These are phyloP conservation scores for Dreissena polymorpha DNA, from an alignment of 1,140 invertebrate species.

Conservation along the genomic window DNA sequence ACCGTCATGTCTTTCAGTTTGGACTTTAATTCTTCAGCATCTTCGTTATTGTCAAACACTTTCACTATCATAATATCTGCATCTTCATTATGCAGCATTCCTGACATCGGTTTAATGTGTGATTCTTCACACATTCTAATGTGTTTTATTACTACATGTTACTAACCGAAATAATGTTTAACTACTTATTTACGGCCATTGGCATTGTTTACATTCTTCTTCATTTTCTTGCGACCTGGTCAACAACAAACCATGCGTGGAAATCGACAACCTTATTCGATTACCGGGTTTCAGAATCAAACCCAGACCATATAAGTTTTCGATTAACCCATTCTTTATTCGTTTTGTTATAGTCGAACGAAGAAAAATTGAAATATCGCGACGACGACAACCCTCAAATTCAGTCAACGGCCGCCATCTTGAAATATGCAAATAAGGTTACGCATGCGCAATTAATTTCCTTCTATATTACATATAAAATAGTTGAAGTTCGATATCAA, in stretches of 20 bases:
- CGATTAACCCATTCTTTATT: neutral
- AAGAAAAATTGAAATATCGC: neutral
- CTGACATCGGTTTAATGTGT: constrained; percentile 1
- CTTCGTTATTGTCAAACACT: constrained; percentile 46
- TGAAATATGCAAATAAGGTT: no score
- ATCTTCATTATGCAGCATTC: neutral
- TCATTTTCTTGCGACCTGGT: neutral
- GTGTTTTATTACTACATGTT: neutral
- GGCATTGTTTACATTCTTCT: constrained; percentile 12
- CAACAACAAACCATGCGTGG: constrained; percentile 9
- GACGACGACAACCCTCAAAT: neutral
- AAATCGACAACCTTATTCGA: neutral
- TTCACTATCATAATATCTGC: constrained; percentile 38
- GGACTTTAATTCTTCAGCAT: constrained; percentile 44
- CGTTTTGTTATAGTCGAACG: neutral
- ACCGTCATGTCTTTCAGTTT: constrained; percentile 26
- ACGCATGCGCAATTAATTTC: no score
- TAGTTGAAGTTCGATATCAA: no score
- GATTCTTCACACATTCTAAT: constrained; percentile 32
- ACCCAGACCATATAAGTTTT: neutral
- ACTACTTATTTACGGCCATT: neutral
- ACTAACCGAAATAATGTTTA: neutral
- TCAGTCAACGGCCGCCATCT: neutral
- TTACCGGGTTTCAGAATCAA: neutral
- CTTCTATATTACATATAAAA: no score